Base-by-base conservation (phyloP, 1,140 invertebrate genomes). In the Neodiprion pinetum region DNA sequence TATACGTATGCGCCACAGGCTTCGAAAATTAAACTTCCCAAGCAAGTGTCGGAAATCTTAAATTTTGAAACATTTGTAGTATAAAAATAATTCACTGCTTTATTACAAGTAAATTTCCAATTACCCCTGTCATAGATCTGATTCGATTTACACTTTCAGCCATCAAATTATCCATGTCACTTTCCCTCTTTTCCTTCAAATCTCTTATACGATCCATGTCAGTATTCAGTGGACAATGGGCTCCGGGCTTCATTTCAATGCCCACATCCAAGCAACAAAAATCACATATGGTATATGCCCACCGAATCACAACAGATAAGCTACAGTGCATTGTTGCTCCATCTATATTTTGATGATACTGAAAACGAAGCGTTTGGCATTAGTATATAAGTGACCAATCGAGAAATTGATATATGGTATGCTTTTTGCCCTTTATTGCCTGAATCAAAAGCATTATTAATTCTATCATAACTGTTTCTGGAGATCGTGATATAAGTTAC, bases 281-380 rank as follows among this genome's bases (percentile, higher is more conserved):
- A 78, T 92, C 91, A 48, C 90, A 90, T 7, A 92, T 79, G 1
- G 87, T 89, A 82, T 85, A 93, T 1, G 87, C 88, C 89, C 90
- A 91, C 67, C 91, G 87, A 48, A 88, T 88, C 0, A 88, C 87
- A 3, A 88, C 84, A 17, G 91, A 89, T 61, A 83, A 77, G 61
- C 90, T 91, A 77, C 92, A 93, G 67, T 87, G 82, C 4, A 84
- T 67, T 0, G 82, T 47, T n/a, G 82, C 73, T 53, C 71, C 84
- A 48, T 90, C 89, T 0, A 78, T 72, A 0, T 70, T 77, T 49
- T 88, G 86, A 76, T 92, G 91, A 75, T 84, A 90, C 91, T 92
- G 78, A 9, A 81, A 82, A 72, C 75, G n/a, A 17, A 80, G 28
- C 5, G 28, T 40, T 40, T 40, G 1, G 78, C 71, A 49, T 74